These are phyloP conservation scores for Cuniculus paca DNA, from an alignment of 2,797 vertebrate genomes.

Conservation along the genomic window DNA sequence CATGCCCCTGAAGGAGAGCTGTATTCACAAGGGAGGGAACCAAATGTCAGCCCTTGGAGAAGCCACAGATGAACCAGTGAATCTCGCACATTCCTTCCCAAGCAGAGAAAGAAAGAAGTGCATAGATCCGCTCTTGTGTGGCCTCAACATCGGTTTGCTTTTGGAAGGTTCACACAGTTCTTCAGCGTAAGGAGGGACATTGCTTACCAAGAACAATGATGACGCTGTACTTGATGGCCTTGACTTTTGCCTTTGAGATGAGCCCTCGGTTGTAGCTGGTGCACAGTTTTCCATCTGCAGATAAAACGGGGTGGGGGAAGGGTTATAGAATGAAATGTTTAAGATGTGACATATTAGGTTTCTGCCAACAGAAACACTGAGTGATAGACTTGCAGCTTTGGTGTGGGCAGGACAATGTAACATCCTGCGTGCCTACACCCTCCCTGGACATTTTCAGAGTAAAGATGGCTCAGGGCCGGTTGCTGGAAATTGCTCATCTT, in stretches of 20 bases:
- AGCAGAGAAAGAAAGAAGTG: background rate
- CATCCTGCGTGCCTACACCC: background rate
- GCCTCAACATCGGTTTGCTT: background rate
- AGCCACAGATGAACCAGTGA: background rate
- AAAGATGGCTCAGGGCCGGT: background rate
- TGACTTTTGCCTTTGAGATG: slow-evolving; percentile 89
- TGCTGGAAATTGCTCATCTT: background rate
- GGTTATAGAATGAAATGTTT: background rate
- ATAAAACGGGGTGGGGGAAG: background rate
- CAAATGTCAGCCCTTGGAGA: background rate
- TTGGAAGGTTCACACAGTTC: background rate
- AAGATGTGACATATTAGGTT: background rate
- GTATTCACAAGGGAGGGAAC: background rate
- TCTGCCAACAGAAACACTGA: background rate
- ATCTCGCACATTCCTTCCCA: background rate
- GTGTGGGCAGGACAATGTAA: no score
- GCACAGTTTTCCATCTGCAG: slow-evolving; percentile 86
- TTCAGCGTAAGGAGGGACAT: background rate
- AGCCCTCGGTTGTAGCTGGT: slow-evolving; percentile 85
- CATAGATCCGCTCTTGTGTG: fast-evolving
- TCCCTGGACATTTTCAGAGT: background rate
- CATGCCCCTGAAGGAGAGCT: background rate
- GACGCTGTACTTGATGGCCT: slow-evolving; percentile 90
- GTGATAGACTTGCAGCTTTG: background rate
- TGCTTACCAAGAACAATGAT: slow-evolving; percentile 89